phyloP scores from a whole-genome alignment of 2,888 invertebrate genomes.

The Geotrupes spiniger region DNA sequence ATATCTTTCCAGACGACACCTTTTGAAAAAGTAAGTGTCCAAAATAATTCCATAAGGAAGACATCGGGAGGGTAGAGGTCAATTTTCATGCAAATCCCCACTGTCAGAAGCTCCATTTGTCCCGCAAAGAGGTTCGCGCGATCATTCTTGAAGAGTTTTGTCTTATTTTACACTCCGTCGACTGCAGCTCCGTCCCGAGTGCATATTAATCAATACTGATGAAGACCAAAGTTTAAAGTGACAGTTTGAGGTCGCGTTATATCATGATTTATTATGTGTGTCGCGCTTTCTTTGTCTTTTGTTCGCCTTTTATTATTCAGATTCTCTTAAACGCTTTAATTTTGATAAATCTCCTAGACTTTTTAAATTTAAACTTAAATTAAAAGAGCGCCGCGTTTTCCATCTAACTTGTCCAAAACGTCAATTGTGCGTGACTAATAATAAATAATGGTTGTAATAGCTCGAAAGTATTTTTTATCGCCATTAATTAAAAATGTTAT shows the following conservation, averaged over 20 bases:
- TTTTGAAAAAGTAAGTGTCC: constrained; percentile 8
- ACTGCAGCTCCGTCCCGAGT: constrained; percentile 35
- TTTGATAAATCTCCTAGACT: constrained; percentile 9
- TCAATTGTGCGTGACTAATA: too few relatives aligned
- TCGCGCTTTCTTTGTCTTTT: constrained; percentile 16
- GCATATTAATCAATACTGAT: constrained; percentile 44
- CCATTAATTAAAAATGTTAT: too few relatives aligned
- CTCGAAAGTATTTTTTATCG: too few relatives aligned
- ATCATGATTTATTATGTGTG: constrained; percentile 33
- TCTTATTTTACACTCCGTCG: constrained; percentile 44
- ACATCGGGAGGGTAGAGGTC: constrained; percentile 34
- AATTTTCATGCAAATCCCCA: constrained; percentile 44
- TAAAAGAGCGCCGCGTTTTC: too few relatives aligned
- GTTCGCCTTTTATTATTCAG: constrained; percentile 25
- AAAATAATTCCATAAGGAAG: constrained; percentile 16
- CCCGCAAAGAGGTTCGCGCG: constrained; percentile 33
- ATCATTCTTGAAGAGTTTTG: constrained; percentile 32
- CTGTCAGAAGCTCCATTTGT: constrained; percentile 43
- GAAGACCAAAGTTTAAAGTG: constrained; percentile 36
- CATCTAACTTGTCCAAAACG: too few relatives aligned
- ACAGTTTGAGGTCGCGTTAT: constrained; percentile 36
- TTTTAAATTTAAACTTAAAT: too few relatives aligned
- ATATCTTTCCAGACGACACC: constrained; percentile 8
- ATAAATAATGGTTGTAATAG: too few relatives aligned
- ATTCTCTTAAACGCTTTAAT: constrained; percentile 19